Percentiles rank a stretch among this genome's conserved stretches.
Evolutionary conservation across 2,113 vertebrate genomes (phyloP).

Genomic region (Acrocephalus kingi): DNA sequence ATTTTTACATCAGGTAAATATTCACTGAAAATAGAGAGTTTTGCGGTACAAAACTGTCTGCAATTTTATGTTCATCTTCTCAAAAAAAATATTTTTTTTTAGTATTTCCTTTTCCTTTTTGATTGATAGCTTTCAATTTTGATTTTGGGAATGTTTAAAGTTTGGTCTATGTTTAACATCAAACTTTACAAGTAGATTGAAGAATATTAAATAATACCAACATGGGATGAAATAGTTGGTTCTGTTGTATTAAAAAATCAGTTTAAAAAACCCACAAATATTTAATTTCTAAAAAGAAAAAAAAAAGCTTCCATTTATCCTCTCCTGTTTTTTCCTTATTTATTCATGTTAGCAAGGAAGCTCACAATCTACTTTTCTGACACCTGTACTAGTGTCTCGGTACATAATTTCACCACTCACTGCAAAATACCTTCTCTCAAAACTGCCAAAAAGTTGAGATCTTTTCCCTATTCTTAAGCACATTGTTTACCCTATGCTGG

Average conservation of each 20-base stretch:
- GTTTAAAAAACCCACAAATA: fast-evolving
- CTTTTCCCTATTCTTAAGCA: background rate
- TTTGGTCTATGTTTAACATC: background rate
- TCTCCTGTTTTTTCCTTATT: background rate
- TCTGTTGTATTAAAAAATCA: background rate
- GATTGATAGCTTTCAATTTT: background rate
- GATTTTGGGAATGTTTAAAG: background rate
- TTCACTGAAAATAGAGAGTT: background rate
- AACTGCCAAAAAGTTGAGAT: background rate
- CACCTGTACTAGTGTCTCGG: background rate
- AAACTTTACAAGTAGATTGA: background rate
- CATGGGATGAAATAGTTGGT: background rate
- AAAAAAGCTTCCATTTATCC: background rate
- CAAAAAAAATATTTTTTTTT: background rate
- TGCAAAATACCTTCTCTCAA: background rate
- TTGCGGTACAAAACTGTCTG: fast-evolving
- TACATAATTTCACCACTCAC: background rate
- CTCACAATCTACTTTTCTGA: background rate
- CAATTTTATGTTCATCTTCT: background rate
- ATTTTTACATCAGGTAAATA: background rate
- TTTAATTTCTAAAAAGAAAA: background rate
- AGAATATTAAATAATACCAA: background rate
- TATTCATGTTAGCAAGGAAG: background rate
- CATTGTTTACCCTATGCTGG: background rate
- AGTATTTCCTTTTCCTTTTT: background rate